Evolutionary conservation across 2,888 invertebrate genomes (phyloP).

Genomic region (Lissocephala sabroskyi): DNA sequence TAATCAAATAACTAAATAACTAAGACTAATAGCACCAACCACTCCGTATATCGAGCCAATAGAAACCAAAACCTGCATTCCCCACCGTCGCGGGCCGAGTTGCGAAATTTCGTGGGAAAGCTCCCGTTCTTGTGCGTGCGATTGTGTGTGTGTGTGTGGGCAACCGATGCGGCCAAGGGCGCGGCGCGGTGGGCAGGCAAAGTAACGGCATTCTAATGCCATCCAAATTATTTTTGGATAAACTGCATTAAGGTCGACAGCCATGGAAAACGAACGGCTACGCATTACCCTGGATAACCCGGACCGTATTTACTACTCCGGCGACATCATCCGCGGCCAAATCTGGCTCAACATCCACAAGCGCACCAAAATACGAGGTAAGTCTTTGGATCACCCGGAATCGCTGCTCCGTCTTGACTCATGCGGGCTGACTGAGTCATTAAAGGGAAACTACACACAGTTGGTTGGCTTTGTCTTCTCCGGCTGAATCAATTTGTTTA

Average conservation of each 20-base stretch:
- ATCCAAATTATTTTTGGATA: constrained; percentile 52
- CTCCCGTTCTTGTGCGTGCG: background rate
- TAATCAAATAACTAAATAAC: background rate
- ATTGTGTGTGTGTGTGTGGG: background rate
- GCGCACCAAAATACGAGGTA: constrained; percentile 71
- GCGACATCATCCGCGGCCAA: constrained; percentile 68
- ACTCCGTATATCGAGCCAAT: no score
- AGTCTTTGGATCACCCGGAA: constrained; percentile 30
- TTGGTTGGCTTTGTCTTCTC: no score
- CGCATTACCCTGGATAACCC: constrained; percentile 70
- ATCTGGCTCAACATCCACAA: constrained; percentile 69
- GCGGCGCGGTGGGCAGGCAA: constrained; percentile 35
- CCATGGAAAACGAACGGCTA: constrained; percentile 69
- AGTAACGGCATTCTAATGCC: constrained; percentile 31
- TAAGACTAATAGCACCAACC: background rate
- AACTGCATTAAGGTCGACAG: constrained; percentile 18
- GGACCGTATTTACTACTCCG: constrained; percentile 68
- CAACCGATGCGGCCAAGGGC: background rate
- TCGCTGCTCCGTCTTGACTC: constrained; percentile 22
- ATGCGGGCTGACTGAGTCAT: no score
- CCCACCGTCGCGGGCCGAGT: no score
- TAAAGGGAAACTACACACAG: no score
- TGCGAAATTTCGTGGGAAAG: no score
- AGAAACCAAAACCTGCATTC: no score
- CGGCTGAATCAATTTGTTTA: no score